Evolutionary conservation across 2,797 vertebrate genomes (phyloP).

Genomic region (Pteronotus mesoamericanus): DNA sequence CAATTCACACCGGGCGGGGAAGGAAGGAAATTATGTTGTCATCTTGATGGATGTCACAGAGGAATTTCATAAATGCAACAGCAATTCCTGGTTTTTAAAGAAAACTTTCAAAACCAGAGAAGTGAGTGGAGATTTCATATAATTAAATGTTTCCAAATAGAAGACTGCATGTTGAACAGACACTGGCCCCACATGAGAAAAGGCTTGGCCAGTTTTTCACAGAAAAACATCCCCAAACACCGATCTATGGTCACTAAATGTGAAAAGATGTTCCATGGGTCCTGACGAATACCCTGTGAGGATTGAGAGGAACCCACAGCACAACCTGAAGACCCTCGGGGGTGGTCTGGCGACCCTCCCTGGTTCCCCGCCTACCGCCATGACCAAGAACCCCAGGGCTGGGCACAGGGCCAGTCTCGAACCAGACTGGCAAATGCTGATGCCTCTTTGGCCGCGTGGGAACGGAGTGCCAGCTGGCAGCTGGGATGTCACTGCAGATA

Average conservation of each 20-base stretch:
- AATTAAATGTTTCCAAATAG: neutral
- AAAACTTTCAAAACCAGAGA: neutral
- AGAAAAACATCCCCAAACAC: neutral
- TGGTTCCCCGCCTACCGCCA: neutral
- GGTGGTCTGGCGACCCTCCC: too few species aligned
- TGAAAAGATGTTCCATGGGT: neutral
- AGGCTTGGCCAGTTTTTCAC: neutral
- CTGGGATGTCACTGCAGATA: neutral
- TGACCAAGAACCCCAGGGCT: too few species aligned
- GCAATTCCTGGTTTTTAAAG: neutral
- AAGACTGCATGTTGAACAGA: neutral
- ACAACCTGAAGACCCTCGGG: accelerated
- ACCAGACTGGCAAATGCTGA: too few species aligned
- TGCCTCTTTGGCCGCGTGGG: neutral
- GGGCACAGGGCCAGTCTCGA: neutral
- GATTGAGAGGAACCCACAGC: accelerated
- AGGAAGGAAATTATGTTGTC: neutral
- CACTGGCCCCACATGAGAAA: neutral
- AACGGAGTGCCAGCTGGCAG: too few species aligned
- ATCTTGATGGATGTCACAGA: neutral
- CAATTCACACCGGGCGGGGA: neutral
- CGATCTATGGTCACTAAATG: neutral
- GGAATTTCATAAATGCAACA: neutral
- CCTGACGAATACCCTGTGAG: accelerated
- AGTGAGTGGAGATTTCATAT: neutral